phyloP scores from a whole-genome alignment of 2,888 invertebrate species.

The Temnothorax ravouxi region DNA sequence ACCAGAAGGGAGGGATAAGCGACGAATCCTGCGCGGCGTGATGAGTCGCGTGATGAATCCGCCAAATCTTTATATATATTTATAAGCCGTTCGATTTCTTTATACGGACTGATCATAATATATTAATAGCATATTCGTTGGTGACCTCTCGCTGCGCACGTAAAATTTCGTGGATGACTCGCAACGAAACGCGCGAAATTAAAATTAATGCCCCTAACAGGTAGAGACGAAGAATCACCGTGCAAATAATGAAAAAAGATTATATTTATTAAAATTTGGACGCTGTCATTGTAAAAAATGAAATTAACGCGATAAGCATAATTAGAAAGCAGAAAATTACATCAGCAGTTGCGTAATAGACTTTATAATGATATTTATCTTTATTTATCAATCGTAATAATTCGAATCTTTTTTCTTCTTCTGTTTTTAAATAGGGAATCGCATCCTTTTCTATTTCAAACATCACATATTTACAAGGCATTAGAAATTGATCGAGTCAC shows the following conservation, averaged over 20 bases:
- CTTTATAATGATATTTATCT: conserved; percentile 28
- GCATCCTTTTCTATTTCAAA: neutral
- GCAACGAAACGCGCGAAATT: conserved; percentile 8
- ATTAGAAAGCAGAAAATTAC: neutral
- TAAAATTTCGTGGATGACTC: conserved; percentile 8
- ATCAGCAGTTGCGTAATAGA: conserved; percentile 13
- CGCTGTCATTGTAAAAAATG: conserved; percentile 25
- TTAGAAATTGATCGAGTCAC: neutral
- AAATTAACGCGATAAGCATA: conserved; percentile 1
- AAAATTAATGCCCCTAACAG: conserved; percentile 7
- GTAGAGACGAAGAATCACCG: neutral
- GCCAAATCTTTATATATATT: conserved; percentile 46
- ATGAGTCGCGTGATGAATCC: conserved; percentile 30
- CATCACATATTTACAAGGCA: conserved; percentile 50
- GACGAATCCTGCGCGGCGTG: conserved; percentile 18
- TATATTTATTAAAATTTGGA: conserved; percentile 31
- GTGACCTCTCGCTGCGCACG: conserved; percentile 11
- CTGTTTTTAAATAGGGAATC: neutral
- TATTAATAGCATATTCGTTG: conserved; percentile 23
- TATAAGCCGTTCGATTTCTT: conserved; percentile 32
- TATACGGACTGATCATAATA: conserved; percentile 18
- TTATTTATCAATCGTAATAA: conserved; percentile 9
- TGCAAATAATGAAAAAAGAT: conserved; percentile 7
- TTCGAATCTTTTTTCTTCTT: neutral
- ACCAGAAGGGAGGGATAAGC: neutral